A percentile compares a stretch with the other conserved stretches of the same genome.
Conservation (phyloP, 2,113 vertebrate species). For the Muntiacus reevesi region DNA sequence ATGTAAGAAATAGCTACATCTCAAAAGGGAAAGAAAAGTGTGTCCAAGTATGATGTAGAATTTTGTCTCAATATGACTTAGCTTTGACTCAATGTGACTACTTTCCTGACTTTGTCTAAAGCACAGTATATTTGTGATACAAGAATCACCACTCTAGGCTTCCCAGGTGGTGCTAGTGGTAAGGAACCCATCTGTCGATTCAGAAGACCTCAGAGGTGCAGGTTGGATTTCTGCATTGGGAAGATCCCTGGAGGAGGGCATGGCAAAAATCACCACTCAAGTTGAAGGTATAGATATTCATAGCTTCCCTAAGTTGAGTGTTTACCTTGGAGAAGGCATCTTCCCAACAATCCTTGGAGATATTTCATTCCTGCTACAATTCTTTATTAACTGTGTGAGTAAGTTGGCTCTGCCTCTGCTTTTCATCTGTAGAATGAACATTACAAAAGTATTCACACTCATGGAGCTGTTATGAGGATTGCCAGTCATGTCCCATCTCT, state of each 20-base stretch:
- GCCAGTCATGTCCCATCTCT: neutral
- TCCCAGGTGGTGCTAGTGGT: neutral
- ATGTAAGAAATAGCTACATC: neutral
- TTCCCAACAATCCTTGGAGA: neutral
- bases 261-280: neutral
- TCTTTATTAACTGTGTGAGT: neutral
- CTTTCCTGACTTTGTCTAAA: neutral
- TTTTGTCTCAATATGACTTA: neutral
- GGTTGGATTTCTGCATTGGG: neutral
- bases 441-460: neutral
- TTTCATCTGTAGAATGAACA: conserved; percentile 6
- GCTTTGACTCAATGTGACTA: neutral
- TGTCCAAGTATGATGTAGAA: neutral
- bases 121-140: neutral
- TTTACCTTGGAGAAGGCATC: neutral
- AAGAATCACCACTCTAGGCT: neutral
- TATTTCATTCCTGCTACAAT: neutral
- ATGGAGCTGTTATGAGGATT: neutral
- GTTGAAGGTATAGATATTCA: neutral
- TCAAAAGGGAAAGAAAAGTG: conserved; percentile 6
- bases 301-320: neutral
- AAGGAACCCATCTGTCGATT: neutral
- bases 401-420: neutral
- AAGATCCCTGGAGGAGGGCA: neutral
- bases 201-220: neutral